Percentiles rank a stretch among this genome's conserved stretches.
These are phyloP conservation scores for Parnassius glacialis DNA, from an alignment of 2,888 invertebrate genomes.

Conservation along the genomic window DNA sequence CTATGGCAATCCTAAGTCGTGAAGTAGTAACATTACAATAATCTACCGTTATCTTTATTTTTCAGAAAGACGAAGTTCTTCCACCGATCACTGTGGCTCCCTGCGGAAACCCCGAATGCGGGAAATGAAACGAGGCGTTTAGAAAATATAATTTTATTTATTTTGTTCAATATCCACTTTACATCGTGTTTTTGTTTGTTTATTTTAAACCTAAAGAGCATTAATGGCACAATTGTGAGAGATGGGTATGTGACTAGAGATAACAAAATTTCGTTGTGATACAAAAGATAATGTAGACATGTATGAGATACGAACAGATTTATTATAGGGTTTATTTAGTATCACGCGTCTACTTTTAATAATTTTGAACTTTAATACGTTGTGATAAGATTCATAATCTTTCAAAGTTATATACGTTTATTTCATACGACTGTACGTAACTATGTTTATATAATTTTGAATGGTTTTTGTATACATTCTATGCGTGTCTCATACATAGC, in stretches of 20 bases:
- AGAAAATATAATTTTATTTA: slow-evolving; percentile 36
- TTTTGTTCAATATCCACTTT: slow-evolving; percentile 28
- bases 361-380: background rate
- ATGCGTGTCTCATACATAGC: background rate
- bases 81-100: slow-evolving; percentile 42
- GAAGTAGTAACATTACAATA: background rate
- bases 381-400: too few relatives aligned
- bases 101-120: slow-evolving; percentile 36
- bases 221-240: slow-evolving; percentile 63
- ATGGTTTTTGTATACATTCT: background rate
- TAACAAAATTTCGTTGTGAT: slow-evolving; percentile 41
- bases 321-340: too few relatives aligned
- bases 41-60: background rate
- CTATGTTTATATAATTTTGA: background rate
- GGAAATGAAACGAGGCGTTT: slow-evolving; percentile 32
- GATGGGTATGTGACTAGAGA: slow-evolving; percentile 63
- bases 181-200: slow-evolving; percentile 41
- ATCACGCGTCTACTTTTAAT: background rate
- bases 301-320: slow-evolving; percentile 37
- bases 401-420: too few relatives aligned
- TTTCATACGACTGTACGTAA: too few relatives aligned
- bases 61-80: slow-evolving; percentile 38
- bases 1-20: too few relatives aligned
- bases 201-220: slow-evolving; percentile 47
- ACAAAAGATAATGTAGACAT: slow-evolving; percentile 40